A percentile compares a stretch with the other conserved stretches of the same genome.
Evolutionary conservation across 1,140 invertebrate species (phyloP).

Genomic region (Bombyx mandarina): DNA sequence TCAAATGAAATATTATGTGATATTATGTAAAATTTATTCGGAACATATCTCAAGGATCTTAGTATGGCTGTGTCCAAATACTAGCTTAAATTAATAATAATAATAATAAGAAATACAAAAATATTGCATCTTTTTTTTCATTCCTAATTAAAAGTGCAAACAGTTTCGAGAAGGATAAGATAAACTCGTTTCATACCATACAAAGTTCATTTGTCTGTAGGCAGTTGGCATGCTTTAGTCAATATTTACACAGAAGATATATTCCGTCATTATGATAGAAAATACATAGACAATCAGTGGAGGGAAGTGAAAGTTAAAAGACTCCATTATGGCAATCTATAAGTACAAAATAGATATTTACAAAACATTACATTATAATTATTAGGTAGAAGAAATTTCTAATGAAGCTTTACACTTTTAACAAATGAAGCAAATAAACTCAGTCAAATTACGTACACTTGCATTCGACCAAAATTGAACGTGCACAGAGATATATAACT

Average conservation of each 20-base stretch:
- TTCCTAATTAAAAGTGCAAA: no score
- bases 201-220: no score
- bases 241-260: no score
- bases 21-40: conserved; percentile 29
- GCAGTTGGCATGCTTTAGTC: no score
- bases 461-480: conserved; percentile 8
- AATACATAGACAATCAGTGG: no score
- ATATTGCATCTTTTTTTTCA: conserved; percentile 41
- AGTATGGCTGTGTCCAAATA: conserved; percentile 27
- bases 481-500: no score
- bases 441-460: conserved; percentile 20
- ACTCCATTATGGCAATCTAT: conserved; percentile 25
- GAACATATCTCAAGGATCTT: conserved; percentile 22
- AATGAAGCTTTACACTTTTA: conserved; percentile 25
- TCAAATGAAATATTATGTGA: conserved; percentile 17
- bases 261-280: no score
- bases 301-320: background rate
- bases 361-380: conserved; percentile 40
- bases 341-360: conserved; percentile 42
- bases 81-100: conserved; percentile 30
- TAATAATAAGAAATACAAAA: conserved; percentile 49
- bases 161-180: no score
- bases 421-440: conserved; percentile 9
- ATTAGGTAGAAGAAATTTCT: conserved; percentile 26
- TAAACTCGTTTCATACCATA: no score